Evolutionary conservation across 2,888 invertebrate genomes (phyloP).

Genomic region (Cheilosia impressa): DNA sequence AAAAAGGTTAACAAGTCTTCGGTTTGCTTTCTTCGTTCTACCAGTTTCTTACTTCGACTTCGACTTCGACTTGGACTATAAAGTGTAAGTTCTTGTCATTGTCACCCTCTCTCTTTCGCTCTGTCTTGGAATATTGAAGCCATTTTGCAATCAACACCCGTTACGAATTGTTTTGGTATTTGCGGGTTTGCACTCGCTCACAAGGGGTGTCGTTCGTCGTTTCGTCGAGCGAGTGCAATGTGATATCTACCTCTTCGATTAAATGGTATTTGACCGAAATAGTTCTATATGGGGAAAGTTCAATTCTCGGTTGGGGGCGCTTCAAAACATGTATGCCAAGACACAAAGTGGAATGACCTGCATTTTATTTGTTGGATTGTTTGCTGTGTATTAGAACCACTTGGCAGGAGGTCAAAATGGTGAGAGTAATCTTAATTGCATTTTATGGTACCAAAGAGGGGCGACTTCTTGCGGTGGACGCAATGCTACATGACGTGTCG

Average conservation of each 20-base stretch:
- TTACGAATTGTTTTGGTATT: conserved; percentile 68
- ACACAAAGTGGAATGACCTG: conserved; percentile 60
- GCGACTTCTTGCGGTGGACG: no score
- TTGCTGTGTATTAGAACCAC: conserved; percentile 19
- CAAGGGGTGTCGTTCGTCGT: background rate
- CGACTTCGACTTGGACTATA: background rate
- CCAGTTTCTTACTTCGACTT: no score
- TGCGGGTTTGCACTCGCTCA: conserved; percentile 60
- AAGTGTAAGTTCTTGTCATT: conserved; percentile 50
- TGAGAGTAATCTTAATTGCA: conserved; percentile 14
- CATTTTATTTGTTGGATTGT: conserved; percentile 28
- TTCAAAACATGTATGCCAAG: conserved; percentile 34
- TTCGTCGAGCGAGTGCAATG: conserved; percentile 37
- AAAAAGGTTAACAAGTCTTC: conserved; percentile 71
- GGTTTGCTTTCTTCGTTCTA: conserved; percentile 24
- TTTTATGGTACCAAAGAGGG: conserved; percentile 14
- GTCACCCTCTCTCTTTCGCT: conserved; percentile 6
- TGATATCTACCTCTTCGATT: conserved; percentile 69
- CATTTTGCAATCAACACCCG: conserved; percentile 70
- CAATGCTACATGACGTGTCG: no score
- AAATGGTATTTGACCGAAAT: conserved; percentile 73
- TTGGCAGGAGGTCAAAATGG: conserved; percentile 43
- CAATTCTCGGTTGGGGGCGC: conserved; percentile 39
- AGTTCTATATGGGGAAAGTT: conserved; percentile 57
- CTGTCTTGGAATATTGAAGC: background rate